Evolutionary conservation across 2,888 invertebrate species (phyloP).

Genomic region (Cyclophora albipunctata): DNA sequence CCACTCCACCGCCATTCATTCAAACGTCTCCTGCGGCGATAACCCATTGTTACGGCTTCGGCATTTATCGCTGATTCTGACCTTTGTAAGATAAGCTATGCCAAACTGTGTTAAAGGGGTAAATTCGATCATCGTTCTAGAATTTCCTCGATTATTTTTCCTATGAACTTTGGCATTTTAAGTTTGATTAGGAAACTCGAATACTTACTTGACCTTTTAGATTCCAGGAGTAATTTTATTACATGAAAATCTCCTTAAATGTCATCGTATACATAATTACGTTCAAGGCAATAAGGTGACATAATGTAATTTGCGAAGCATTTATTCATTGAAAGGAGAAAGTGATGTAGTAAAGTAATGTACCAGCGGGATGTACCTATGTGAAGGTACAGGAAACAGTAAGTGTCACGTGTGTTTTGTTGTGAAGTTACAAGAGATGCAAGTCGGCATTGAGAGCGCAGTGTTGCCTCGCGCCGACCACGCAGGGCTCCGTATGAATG

Average conservation of each 20-base stretch:
- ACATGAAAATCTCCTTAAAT: conserved; percentile 2
- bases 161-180: conserved; percentile 29
- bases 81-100: conserved; percentile 51
- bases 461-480: conserved; percentile 34
- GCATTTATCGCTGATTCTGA: conserved; percentile 57
- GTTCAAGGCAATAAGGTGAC: not conserved
- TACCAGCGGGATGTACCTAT: too few relatives aligned
- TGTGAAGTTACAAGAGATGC: conserved; percentile 18
- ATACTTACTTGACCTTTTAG: conserved; percentile 12
- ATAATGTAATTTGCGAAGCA: too few relatives aligned
- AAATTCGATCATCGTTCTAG: conserved; percentile 20
- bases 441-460: conserved; percentile 47
- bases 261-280: not conserved
- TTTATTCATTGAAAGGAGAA: too few relatives aligned
- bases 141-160: conserved; percentile 14
- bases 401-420: conserved; percentile 20
- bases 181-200: conserved; percentile 6
- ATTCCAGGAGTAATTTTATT: conserved; percentile 3
- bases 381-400: not conserved
- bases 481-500: conserved; percentile 68
- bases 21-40: conserved; percentile 33
- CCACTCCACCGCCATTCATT: conserved; percentile 40
- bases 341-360: too few relatives aligned
- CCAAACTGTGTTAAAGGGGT: conserved; percentile 25
- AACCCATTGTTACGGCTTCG: conserved; percentile 29